Evolutionary conservation across 2,797 vertebrate genomes (phyloP), one percentile per base, ranked within the genome.

Genomic region (Hypotaenidia philippensis): DNA sequence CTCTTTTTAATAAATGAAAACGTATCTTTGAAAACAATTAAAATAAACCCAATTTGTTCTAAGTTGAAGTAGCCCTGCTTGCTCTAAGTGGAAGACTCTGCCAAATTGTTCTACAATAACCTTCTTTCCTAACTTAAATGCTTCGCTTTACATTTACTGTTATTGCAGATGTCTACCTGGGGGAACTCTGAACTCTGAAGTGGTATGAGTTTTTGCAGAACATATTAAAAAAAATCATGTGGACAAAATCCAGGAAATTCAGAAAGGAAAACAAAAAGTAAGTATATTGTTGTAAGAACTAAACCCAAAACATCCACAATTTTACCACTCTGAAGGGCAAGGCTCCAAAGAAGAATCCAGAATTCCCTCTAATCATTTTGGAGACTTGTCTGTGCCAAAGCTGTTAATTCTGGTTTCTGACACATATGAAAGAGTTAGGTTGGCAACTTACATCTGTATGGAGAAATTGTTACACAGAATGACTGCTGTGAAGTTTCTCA

Each of bases 401-500:
- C 47, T 79, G 27, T 74, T 87, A 64, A 83, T 78, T 96, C 87
- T 87, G 82, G 90, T 91, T 91, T 89, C 72, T 91, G 86, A 82
- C 56, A 78, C 36, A 41, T 53, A 22, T 83, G 45, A 89, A 65
- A 26, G 50, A 83, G 26, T 65, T 59, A 87, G n/a, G 49, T 57
- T 89, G 83, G 70, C 87, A 92, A 87, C 29, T 76, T 69, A 2
- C 4, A 88, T n/a, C 70, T 36, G 71, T 60, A 60, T 13, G 69
- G 81, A 89, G 70, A 89, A 95, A 83, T 74, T 5, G 49, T 45
- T 68, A 74, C 1, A 59, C 6, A 21, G 61, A 61, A 87, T 55
- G 45, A 45, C 79, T 64, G 40, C 75, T 95, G 78, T 88, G 53
- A 96, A 72, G 40, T 71, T 70, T 83, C 98, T 97, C 97, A 99